phyloP scores from a whole-genome alignment of 2,888 invertebrate species.

The Synergus umbraculus region DNA sequence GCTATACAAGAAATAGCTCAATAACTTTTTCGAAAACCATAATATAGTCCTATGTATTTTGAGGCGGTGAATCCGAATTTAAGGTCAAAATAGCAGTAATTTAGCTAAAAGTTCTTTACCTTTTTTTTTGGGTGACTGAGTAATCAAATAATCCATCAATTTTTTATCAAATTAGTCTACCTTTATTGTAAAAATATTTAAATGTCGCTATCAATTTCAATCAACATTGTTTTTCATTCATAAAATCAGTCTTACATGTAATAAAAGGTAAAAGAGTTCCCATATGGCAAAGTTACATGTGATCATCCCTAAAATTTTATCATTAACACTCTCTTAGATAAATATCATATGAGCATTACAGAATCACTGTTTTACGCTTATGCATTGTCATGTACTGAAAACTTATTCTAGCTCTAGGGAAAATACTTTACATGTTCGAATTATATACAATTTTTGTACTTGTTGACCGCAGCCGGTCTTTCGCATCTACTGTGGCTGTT shows the following conservation, averaged over 20 bases:
- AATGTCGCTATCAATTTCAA: slow-evolving; percentile 43
- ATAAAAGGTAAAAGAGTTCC: slow-evolving; percentile 26
- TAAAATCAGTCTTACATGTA: slow-evolving; percentile 34
- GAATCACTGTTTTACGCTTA: background rate
- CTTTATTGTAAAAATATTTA: slow-evolving; percentile 41
- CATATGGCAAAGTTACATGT: slow-evolving; percentile 2
- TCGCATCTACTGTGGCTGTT: slow-evolving; percentile 42
- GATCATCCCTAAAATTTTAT: background rate
- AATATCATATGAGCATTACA: slow-evolving; percentile 8
- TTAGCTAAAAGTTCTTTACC: no score
- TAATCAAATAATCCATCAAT: background rate
- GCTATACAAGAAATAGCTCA: no score
- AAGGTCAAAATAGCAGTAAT: no score
- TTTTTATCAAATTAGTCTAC: background rate
- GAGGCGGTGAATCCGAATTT: no score
- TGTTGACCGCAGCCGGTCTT: slow-evolving; percentile 41
- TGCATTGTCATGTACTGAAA: background rate
- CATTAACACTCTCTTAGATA: background rate
- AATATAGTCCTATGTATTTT: no score
- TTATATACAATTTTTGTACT: slow-evolving; percentile 33
- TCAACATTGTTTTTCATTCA: slow-evolving; percentile 42
- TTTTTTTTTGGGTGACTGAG: no score
- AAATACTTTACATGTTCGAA: slow-evolving; percentile 10
- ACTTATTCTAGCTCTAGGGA: background rate
- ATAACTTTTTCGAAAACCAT: no score